Conservation (phyloP, 2,113 vertebrate genomes). For the Menura novaehollandiae region DNA sequence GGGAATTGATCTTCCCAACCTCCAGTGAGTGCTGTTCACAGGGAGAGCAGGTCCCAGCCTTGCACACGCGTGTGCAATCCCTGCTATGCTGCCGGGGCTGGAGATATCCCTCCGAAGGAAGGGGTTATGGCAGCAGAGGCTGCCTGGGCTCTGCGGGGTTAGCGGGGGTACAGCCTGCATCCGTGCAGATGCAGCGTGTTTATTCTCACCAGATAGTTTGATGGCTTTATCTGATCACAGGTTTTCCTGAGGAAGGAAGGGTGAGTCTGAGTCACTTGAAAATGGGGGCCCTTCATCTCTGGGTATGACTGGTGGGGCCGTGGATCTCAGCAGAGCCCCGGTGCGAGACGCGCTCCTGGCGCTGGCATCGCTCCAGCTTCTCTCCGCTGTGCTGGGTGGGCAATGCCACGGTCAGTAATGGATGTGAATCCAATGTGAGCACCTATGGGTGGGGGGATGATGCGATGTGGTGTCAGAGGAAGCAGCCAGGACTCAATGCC, state of each 20-base stretch:
- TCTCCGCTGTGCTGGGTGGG: not conserved
- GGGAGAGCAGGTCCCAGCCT: not conserved
- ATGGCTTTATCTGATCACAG: constrained; percentile 74
- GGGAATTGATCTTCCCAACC: not conserved
- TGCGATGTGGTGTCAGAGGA: not conserved
- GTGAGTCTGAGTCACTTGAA: constrained; percentile 67
- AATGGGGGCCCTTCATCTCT: constrained; percentile 59
- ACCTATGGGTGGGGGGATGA: not conserved
- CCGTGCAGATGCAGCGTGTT: constrained; percentile 62
- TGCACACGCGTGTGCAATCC: fast-evolving
- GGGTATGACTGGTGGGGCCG: constrained; percentile 35
- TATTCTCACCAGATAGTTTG: constrained; percentile 63
- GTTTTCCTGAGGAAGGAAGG: constrained; percentile 82
- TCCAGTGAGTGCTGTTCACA: not conserved
- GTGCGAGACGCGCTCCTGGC: fast-evolving
- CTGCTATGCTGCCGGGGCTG: not conserved
- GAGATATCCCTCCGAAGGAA: not conserved
- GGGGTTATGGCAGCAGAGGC: not conserved
- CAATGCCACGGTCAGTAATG: not conserved
- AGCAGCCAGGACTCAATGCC: not conserved
- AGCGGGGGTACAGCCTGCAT: constrained; percentile 50
- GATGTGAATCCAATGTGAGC: not conserved
- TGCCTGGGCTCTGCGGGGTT: not conserved
- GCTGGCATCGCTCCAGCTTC: fast-evolving
- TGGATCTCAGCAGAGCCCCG: not conserved